Base-by-base conservation (phyloP, 2,888 invertebrate genomes). In the Polyommatus iphigenia region DNA sequence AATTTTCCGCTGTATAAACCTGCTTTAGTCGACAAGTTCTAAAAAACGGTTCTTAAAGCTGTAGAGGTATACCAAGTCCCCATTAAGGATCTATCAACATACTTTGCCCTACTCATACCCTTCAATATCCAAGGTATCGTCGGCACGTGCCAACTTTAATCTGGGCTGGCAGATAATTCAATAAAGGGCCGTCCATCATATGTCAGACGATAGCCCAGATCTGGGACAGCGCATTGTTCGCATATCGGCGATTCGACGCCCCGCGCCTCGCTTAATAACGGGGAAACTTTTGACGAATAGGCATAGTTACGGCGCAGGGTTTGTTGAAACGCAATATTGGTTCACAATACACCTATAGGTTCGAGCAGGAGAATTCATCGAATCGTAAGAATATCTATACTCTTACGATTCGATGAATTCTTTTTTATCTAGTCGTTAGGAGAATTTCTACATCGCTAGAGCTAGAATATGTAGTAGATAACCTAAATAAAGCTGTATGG, bases 111-210 rank as follows among this genome's bases (percentile, higher is more conserved):
- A 13, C 15, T 67, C 24, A 15, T 67, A 67, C 67, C 67, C 29
- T 67, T 67, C 67, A 67, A 67, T 15, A 67, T 67, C 29, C 29
- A 67, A 67, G 67, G 67, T 67, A 67, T 67, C 15, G 54, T 41
- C 20, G 50, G 50, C 50, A 73, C 46, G 73, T 20, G 73, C 73
- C 75, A 50, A 46, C 67, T 67, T 46, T 54, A 75, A 54, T 50
- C 50, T 29, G 50, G 50, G 24, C 75, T 75, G 24, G 50, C 18
- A 75, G 75, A 75, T 75, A 75, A 50, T 50, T 75, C 32, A 75
- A 75, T 75, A 75, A 73, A 50, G 75, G 29, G 75, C 46, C 50
- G 54, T 75, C 75, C 50, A 75, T 54, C 75, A 75, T n/a, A 24
- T 18, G 75, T 75, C 75, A 75, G 24, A 54, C 20, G 75, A 50